Conservation (phyloP, 2,888 invertebrate genomes). For the Lasiommata megera region DNA sequence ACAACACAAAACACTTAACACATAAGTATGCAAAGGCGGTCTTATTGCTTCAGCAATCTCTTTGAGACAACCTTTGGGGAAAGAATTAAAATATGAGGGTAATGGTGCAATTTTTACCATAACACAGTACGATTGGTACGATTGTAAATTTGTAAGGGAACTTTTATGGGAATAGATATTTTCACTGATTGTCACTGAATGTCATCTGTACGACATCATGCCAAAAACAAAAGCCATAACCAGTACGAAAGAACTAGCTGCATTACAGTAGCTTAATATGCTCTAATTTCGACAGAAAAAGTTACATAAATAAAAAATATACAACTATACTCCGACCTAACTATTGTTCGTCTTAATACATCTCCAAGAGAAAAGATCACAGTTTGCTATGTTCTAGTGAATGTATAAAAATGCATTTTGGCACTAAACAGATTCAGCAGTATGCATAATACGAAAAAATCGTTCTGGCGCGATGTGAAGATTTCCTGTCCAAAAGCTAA, state of each 20-base stretch:
- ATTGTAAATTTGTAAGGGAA: no score
- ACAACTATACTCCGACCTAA: slow-evolving; percentile 56
- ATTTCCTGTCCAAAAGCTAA: no score
- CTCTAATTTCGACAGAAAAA: slow-evolving; percentile 69
- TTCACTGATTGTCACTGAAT: no score
- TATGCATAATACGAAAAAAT: slow-evolving; percentile 13
- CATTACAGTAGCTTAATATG: slow-evolving; percentile 50
- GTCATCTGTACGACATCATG: slow-evolving; percentile 73
- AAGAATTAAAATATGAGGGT: no score
- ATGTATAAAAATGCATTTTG: slow-evolving; percentile 62
- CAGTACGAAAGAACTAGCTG: slow-evolving; percentile 52
- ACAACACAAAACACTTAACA: no score
- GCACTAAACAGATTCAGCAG: slow-evolving; percentile 70
- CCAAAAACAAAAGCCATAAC: slow-evolving; percentile 72
- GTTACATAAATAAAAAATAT: slow-evolving; percentile 72
- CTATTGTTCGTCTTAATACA: slow-evolving; percentile 60
- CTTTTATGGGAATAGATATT: no score
- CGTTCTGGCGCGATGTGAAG: slow-evolving; percentile 9
- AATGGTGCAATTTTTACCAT: no score
- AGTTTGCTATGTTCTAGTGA: slow-evolving; percentile 56
- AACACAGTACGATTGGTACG: no score
- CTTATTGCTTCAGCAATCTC: no score
- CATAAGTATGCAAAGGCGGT: no score
- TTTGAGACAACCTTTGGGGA: no score
- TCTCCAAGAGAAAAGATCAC: slow-evolving; percentile 62